phyloP scores from a whole-genome alignment of 2,888 invertebrate species.

The Aplocera efformata region DNA sequence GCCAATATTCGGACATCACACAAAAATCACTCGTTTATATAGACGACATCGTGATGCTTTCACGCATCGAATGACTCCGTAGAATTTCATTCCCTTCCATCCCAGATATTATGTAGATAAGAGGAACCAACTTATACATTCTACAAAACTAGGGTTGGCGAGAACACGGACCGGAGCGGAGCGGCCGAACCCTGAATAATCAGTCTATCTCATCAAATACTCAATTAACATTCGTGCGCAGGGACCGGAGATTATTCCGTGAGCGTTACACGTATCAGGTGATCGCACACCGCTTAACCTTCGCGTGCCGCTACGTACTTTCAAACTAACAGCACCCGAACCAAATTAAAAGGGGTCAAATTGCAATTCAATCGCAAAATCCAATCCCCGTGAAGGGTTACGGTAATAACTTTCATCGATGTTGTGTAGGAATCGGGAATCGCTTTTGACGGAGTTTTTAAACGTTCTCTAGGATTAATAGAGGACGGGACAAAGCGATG shows the following conservation, averaged over 20 bases:
- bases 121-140: conserved; percentile 10
- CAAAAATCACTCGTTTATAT: conserved; percentile 29
- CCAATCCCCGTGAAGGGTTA: conserved; percentile 45
- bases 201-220: conserved; percentile 55
- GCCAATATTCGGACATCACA: conserved; percentile 29
- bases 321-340: conserved; percentile 34
- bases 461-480: conserved; percentile 44
- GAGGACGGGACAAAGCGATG: conserved; percentile 50
- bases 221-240: conserved; percentile 59
- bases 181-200: conserved; percentile 44
- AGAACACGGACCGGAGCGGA: conserved; percentile 22
- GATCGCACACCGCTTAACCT: conserved; percentile 47
- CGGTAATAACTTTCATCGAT: conserved; percentile 42
- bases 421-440: conserved; percentile 24
- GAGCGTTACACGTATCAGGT: conserved; percentile 44
- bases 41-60: conserved; percentile 17
- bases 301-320: conserved; percentile 41
- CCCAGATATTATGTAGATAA: conserved; percentile 18
- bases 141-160: conserved; percentile 16
- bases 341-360: conserved; percentile 51
- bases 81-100: conserved; percentile 5
- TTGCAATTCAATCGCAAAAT: conserved; percentile 54
- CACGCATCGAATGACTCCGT: conserved; percentile 16
- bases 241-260: conserved; percentile 53
- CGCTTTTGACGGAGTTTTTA: conserved; percentile 40